These are phyloP conservation scores for Ahaetulla prasina DNA, from an alignment of 2,113 vertebrate genomes.

Conservation along the genomic window DNA sequence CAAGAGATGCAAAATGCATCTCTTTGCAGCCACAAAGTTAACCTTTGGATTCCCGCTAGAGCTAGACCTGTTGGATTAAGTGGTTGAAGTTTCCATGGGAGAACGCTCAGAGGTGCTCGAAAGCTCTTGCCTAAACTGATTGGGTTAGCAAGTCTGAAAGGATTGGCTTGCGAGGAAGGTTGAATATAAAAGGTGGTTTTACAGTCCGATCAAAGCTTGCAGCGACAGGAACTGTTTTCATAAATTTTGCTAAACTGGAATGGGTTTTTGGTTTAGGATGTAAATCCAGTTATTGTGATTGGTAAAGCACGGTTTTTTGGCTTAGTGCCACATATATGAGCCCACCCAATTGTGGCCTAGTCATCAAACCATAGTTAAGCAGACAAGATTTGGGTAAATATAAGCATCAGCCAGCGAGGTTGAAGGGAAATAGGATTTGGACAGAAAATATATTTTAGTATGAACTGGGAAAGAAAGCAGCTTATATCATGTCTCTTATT, in stretches of 20 bases:
- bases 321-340: background rate
- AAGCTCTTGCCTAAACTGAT: background rate
- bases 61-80: background rate
- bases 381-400: background rate
- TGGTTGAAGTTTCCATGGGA: background rate
- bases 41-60: background rate
- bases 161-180: background rate
- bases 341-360: background rate
- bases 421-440: background rate
- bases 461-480: background rate
- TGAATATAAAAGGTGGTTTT: background rate
- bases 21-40: background rate
- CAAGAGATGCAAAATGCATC: background rate
- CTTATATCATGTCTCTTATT: background rate
- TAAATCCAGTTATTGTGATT: background rate
- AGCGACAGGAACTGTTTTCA: background rate
- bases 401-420: background rate
- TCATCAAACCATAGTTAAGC: background rate
- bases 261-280: background rate
- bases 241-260: background rate
- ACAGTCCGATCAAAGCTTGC: background rate
- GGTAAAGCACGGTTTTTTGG: background rate
- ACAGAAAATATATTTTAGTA: background rate
- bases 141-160: background rate
- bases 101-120: background rate